A percentile compares a stretch with the other conserved stretches of the same genome.
These are phyloP conservation scores for Scomber colias DNA, from an alignment of 2,113 vertebrate genomes.

Conservation along the genomic window DNA sequence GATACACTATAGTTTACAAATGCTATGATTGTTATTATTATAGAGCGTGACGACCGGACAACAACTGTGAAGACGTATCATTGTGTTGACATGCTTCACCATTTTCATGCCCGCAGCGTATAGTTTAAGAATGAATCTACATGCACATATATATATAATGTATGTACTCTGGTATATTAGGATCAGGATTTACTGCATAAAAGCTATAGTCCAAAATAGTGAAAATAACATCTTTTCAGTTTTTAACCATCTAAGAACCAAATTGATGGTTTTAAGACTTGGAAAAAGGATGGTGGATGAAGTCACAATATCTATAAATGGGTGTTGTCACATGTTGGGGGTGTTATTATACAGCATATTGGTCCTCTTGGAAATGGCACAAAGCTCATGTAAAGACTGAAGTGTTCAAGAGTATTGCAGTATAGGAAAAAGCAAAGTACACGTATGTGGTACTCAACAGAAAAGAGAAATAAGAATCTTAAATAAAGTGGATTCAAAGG, in stretches of 20 bases:
- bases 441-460: no score
- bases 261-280: no score
- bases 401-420: no score
- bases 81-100: conserved; percentile 49
- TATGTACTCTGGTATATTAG: neutral
- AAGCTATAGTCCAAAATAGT: neutral
- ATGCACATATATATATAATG: neutral
- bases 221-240: neutral
- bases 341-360: no score
- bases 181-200: neutral
- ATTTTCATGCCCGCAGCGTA: conserved; percentile 7
- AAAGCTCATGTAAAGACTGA: no score
- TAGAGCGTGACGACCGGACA: conserved; percentile 6
- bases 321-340: no score
- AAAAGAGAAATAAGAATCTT: no score
- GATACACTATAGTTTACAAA: conserved; percentile 61
- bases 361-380: no score
- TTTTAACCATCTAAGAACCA: no score
- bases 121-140: conserved; percentile 25
- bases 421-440: no score
- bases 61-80: conserved; percentile 22
- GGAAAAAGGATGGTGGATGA: neutral
- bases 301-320: no score
- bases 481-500: no score
- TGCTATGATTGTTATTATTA: conserved; percentile 42